phyloP scores from a whole-genome alignment of 1,140 invertebrate species.

The Drosophila lacteicornis region DNA sequence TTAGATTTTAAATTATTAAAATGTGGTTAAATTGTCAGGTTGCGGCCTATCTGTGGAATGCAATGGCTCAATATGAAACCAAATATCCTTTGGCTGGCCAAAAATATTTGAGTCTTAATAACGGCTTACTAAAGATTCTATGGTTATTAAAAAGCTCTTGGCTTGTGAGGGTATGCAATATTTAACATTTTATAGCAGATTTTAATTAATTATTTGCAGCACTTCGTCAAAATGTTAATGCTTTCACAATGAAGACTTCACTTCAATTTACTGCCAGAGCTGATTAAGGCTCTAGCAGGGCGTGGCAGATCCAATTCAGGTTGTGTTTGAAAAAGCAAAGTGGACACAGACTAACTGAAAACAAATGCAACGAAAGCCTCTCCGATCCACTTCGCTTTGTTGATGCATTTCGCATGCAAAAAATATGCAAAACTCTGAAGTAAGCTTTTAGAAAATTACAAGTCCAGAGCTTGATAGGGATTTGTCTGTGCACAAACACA shows the following conservation, averaged over 20 bases:
- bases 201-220: not conserved
- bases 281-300: not conserved
- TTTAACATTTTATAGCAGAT: not conserved
- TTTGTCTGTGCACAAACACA: slow-evolving; percentile 18
- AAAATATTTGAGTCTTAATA: slow-evolving; percentile 46
- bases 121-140: slow-evolving; percentile 19
- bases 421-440: slow-evolving; percentile 73
- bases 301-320: not conserved
- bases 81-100: slow-evolving; percentile 18
- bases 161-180: not conserved
- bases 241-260: not conserved
- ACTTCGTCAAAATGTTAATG: not conserved
- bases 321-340: slow-evolving; percentile 8
- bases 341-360: slow-evolving; percentile 10
- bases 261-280: not conserved
- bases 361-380: slow-evolving; percentile 17
- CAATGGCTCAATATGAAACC: slow-evolving; percentile 19
- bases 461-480: slow-evolving; percentile 55
- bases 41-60: slow-evolving; percentile 21
- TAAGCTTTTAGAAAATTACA: slow-evolving; percentile 79
- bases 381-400: slow-evolving; percentile 13
- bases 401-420: slow-evolving; percentile 70
- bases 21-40: slow-evolving; percentile 31
- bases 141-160: slow-evolving; percentile 6
- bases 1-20: slow-evolving; percentile 35